Base-by-base conservation (phyloP, 2,797 vertebrate genomes). In the Apodemus agrarius region DNA sequence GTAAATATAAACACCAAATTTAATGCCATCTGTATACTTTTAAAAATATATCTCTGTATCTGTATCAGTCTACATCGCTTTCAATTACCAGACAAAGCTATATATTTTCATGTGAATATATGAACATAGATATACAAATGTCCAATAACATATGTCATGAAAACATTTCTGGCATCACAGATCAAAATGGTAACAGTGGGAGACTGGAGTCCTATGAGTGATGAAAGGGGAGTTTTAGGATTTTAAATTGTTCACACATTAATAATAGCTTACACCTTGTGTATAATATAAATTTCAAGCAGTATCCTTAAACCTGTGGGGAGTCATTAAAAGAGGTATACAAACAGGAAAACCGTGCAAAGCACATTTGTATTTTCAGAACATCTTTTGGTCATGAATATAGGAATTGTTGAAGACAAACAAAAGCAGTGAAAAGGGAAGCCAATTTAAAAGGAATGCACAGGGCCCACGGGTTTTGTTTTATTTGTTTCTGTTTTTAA, bases 1-100 rank as follows among this genome's bases (percentile, higher is more conserved):
- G 83, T 94, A 94, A 96, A 94, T 19, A 75, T 65, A 76, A 90
- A 84, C 75, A 79, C 24, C 9, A 86, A 72, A n/a, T 86, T 89
- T 46, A 79, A n/a, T 54, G 37, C 13, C 65, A 54, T 59, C 82
- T 57, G 22, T n/a, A 82, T 43, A 52, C 21, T n/a, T 19, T 24
- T 46, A 40, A 26, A 3, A 2, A 21, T 49, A 24, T 49, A 49
- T 59, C 34, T 37, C 12, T 46, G 9, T 52, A 79, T 34, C 29
- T 19, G 19, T 67, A 49, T 34, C 29, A 14, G 4, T 16, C 16
- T 40, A 11, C 22, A 34, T 85, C 2, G 3, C 14, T 74, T 87
- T 72, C n/a, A 87, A 40, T 54, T 43, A 21, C 24, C 10, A 31
- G 65, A 72, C 21, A 93, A 83, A 86, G 43, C 31, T 61, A 52